Conservation (phyloP, 2,797 vertebrate genomes). For the Cossypha heuglini region DNA sequence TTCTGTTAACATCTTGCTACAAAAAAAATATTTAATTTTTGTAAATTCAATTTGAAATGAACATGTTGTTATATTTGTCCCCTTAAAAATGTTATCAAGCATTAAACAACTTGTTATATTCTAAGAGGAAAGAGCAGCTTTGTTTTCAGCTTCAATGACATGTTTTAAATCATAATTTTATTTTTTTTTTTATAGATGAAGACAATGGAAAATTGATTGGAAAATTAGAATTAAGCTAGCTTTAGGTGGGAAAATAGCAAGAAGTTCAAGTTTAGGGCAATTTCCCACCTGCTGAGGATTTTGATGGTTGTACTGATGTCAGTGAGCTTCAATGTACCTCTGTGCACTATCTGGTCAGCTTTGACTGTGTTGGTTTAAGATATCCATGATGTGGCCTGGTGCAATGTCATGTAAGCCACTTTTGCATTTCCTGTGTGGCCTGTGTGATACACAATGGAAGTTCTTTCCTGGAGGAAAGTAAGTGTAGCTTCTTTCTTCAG, state of each 20-base stretch:
- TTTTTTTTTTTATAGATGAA: neutral
- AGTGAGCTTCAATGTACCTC: neutral
- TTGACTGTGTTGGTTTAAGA: neutral
- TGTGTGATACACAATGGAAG: rapidly evolving
- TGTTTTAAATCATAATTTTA: neutral
- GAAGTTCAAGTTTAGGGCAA: neutral
- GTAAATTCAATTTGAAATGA: neutral
- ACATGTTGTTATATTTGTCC: neutral
- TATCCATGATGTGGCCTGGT: neutral
- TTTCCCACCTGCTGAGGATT: neutral
- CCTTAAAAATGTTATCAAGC: neutral
- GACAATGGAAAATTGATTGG: neutral
- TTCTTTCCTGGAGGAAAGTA: neutral
- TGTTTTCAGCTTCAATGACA: neutral
- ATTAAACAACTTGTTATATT: neutral
- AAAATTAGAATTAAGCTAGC: neutral
- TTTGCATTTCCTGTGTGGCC: neutral
- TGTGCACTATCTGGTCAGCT: neutral
- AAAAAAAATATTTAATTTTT: neutral
- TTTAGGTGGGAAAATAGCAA: neutral
- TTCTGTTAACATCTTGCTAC: neutral
- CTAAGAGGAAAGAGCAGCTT: neutral
- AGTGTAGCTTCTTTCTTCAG: neutral
- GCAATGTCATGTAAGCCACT: neutral
- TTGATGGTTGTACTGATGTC: neutral